A percentile compares a stretch with the other conserved stretches of the same genome.
phyloP scores from a whole-genome alignment of 1,140 invertebrate species.

The Geopemphigus sp. region DNA sequence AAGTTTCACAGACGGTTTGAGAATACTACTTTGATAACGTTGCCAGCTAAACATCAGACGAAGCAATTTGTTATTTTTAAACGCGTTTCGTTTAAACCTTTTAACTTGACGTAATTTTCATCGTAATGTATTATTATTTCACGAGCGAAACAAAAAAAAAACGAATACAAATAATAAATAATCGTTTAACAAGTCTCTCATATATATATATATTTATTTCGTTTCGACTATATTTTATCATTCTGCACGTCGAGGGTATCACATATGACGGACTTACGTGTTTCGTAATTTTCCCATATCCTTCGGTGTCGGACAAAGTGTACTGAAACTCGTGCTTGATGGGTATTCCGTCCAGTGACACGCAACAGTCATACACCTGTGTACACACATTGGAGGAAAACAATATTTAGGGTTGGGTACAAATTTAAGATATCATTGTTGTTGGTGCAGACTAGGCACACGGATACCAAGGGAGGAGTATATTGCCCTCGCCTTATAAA shows the following conservation, averaged over 20 bases:
- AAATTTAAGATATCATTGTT: too few relatives aligned
- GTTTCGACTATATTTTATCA: too few relatives aligned
- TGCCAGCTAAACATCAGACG: slow-evolving; percentile 48
- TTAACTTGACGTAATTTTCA: background rate
- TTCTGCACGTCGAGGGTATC: too few relatives aligned
- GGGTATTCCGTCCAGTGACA: slow-evolving; percentile 35
- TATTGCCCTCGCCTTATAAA: too few relatives aligned
- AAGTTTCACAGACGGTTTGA: slow-evolving; percentile 35
- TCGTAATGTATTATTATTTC: slow-evolving; percentile 8
- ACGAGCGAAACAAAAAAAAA: background rate
- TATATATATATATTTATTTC: too few relatives aligned
- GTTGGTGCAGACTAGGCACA: too few relatives aligned
- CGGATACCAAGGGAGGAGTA: too few relatives aligned
- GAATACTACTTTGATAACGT: slow-evolving; percentile 31
- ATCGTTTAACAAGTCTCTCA: too few relatives aligned
- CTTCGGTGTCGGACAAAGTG: slow-evolving; percentile 7
- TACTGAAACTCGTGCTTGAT: slow-evolving; percentile 45
- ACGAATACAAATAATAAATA: too few relatives aligned
- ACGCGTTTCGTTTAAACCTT: slow-evolving; percentile 33
- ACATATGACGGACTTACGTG: background rate
- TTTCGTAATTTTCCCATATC: slow-evolving; percentile 37
- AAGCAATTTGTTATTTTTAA: slow-evolving; percentile 45
- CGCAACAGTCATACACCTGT: slow-evolving; percentile 32
- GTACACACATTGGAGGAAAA: background rate
- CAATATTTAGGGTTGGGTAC: too few relatives aligned